A percentile compares a stretch with the other conserved stretches of the same genome.
phyloP scores from a whole-genome alignment of 2,888 invertebrate species.

The Dorcus hopei region DNA sequence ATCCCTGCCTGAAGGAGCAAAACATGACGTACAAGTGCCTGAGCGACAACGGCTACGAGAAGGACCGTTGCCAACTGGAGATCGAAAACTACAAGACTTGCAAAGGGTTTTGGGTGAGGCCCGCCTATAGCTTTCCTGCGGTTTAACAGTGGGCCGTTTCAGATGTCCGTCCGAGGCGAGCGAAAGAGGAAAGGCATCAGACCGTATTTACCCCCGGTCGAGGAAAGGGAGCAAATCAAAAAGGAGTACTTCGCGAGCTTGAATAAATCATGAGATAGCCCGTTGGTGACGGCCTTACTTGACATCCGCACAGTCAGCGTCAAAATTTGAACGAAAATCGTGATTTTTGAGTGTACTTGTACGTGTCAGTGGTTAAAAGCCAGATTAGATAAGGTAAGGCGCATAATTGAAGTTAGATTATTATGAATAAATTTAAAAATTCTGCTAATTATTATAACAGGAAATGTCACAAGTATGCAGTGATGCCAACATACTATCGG shows the following conservation, averaged over 20 bases:
- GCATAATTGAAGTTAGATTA: too few species aligned
- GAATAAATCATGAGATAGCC: conserved; percentile 1
- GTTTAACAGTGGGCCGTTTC: conserved; percentile 31
- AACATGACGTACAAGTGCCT: conserved; percentile 69
- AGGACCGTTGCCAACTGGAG: conserved; percentile 61
- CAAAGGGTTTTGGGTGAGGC: conserved; percentile 77
- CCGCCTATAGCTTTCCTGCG: conserved; percentile 9
- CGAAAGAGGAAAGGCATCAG: conserved; percentile 61
- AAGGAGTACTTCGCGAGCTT: conserved; percentile 54
- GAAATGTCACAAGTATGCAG: too few species aligned
- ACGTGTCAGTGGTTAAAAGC: too few species aligned
- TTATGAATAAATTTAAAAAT: too few species aligned
- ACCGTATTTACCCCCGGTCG: conserved; percentile 66
- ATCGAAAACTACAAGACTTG: conserved; percentile 79
- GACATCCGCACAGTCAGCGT: too few species aligned
- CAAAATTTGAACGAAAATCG: too few species aligned
- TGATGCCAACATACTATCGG: too few species aligned
- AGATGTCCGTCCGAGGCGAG: conserved; percentile 60
- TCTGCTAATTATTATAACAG: too few species aligned
- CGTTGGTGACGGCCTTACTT: too few species aligned
- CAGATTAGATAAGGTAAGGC: too few species aligned
- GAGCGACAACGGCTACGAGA: conserved; percentile 63
- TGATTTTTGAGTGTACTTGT: too few species aligned
- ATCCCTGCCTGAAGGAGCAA: conserved; percentile 67
- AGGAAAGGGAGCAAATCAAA: conserved; percentile 68